Evolutionary conservation across 2,888 invertebrate species (phyloP), one percentile per base, ranked within the genome.

Genomic region (Zeuzera pyrina): DNA sequence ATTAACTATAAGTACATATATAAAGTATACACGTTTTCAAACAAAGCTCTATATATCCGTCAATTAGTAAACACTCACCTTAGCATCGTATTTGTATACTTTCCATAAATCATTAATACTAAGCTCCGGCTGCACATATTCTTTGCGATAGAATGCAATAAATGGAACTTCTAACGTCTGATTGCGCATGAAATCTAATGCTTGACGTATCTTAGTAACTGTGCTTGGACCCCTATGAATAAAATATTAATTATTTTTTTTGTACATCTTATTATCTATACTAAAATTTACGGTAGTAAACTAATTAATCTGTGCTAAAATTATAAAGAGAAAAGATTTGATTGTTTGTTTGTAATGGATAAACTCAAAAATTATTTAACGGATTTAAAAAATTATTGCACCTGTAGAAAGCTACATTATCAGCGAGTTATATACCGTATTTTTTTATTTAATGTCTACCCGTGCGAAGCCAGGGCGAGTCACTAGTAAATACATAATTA

Each of bases 121-220:
- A 12, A 99, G 77, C 56, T 98, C 97, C 0, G 97, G 96, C 53
- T 94, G 92, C 0, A 98, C 95, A 52, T 97, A 97, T 68, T 99
- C 99, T 69, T 99, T 99, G 14, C 98, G 88, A 65, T 99, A 99
- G 73, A 97, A 98, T 0, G 97, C 96, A 51, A 99, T 99, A 69
- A 99, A 99, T 0, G 99, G 98, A 24, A 98, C 97, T 81, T 99
- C 98, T 44, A 97, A 85, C 29, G 94, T 91, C 57, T 97, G 95
- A 65, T 97, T 97, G 23, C 98, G 84, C 89, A 99, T 97, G 60
- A 97, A 97, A 57, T 97, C 95, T 12, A 99, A 74, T 0, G 96
- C 95, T 67, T 97, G 95, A 27, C 92, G 90, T 31, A 98, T 98
- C 78, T 97, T 97, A n/a, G 88, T 89, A 12, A 94, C 86, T 0